Evolutionary conservation across 2,113 vertebrate species (phyloP).

Genomic region (Cochlearius cochlearius): DNA sequence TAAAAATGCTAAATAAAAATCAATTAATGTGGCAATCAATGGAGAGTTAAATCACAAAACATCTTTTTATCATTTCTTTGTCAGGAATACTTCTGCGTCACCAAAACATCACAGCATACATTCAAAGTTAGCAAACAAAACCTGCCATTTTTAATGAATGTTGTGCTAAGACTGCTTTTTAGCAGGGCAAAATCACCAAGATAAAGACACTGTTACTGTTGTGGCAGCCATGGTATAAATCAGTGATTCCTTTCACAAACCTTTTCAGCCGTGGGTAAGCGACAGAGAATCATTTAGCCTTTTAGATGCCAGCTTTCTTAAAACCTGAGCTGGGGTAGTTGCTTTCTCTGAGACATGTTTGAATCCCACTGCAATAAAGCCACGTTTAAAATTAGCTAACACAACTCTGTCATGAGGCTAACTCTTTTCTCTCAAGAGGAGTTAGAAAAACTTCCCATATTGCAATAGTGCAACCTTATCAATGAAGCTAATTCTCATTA

Average conservation of each 20-base stretch:
- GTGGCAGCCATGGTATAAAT: neutral
- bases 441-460: neutral
- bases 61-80: neutral
- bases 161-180: neutral
- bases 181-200: neutral
- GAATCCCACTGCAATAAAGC: neutral
- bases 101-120: neutral
- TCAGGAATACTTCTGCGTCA: neutral
- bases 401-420: neutral
- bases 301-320: neutral
- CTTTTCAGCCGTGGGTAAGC: constrained; percentile 12
- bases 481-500: neutral
- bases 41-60: neutral
- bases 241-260: neutral
- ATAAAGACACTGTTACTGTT: neutral
- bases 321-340: neutral
- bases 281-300: neutral
- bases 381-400: neutral
- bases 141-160: neutral
- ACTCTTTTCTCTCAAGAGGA: neutral
- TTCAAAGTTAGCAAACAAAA: neutral
- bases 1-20: neutral
- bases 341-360: neutral
- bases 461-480: neutral
- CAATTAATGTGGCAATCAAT: neutral